Percentiles rank a stretch among this genome's conserved stretches.
phyloP scores from a whole-genome alignment of 2,888 invertebrate species.

The Orchesella flavescens region DNA sequence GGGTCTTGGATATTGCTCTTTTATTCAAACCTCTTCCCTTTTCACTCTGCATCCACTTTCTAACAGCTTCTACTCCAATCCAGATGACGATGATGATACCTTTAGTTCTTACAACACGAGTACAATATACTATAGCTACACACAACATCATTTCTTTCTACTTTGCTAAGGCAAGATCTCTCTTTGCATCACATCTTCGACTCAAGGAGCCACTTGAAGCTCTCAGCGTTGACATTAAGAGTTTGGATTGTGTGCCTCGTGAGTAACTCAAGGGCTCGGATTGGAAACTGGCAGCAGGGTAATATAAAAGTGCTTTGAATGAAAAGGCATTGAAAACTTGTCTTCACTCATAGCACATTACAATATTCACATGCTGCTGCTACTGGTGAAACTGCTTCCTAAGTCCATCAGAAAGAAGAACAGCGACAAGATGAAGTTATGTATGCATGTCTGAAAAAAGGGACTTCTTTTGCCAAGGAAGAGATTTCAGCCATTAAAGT shows the following conservation, averaged over 20 bases:
- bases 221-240: conserved; percentile 64
- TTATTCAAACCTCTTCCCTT: conserved; percentile 58
- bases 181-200: conserved; percentile 52
- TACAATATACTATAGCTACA: conserved; percentile 30
- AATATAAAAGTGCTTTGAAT: conserved; percentile 44
- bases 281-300: conserved; percentile 41
- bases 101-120: conserved; percentile 8
- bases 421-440: neutral
- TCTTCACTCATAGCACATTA: conserved; percentile 26
- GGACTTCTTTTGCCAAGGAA: neutral
- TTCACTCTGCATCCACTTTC: conserved; percentile 56
- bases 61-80: conserved; percentile 41
- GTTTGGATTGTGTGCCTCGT: conserved; percentile 58
- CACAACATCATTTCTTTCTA: conserved; percentile 20
- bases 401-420: conserved; percentile 21
- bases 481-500: neutral
- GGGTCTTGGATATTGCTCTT: conserved; percentile 54
- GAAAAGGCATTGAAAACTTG: conserved; percentile 33
- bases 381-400: conserved; percentile 29
- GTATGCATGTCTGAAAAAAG: neutral
- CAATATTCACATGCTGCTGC: conserved; percentile 34
- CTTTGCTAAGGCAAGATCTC: conserved; percentile 26
- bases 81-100: conserved; percentile 51
- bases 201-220: conserved; percentile 60
- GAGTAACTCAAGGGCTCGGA: conserved; percentile 54